Conservation (phyloP, 2,888 invertebrate species). For the Pristionchus entomophagus region DNA sequence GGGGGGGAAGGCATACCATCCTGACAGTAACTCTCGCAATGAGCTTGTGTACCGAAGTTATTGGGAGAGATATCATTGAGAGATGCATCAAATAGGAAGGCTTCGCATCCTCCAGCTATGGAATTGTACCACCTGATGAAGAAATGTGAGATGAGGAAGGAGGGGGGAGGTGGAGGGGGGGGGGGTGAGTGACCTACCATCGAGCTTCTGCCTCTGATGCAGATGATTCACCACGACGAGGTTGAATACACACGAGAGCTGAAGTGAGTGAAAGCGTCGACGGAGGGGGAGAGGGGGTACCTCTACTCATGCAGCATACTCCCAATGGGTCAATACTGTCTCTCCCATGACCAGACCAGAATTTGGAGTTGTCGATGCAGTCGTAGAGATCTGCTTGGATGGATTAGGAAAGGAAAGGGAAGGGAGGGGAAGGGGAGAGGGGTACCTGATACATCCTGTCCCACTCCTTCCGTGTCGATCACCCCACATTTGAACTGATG, state of each 20-base stretch:
- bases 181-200: neutral
- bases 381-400: conserved; percentile 60
- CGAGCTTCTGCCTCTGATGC: conserved; percentile 47
- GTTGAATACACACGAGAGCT: conserved; percentile 67
- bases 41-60: conserved; percentile 65
- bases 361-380: conserved; percentile 64
- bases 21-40: conserved; percentile 64
- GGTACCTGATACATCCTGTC: conserved; percentile 30
- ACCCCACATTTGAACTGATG: conserved; percentile 15
- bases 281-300: neutral
- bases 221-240: conserved; percentile 63
- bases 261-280: neutral
- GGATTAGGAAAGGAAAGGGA: neutral
- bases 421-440: neutral
- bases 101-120: conserved; percentile 64
- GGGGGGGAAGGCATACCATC: conserved; percentile 55
- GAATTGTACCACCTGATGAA: conserved; percentile 61
- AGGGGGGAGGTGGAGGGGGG: neutral
- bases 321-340: conserved; percentile 59
- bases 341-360: conserved; percentile 64
- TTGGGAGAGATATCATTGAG: conserved; percentile 61
- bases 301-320: conserved; percentile 67
- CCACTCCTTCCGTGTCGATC: neutral
- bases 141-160: neutral
- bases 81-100: conserved; percentile 63